phyloP scores from a whole-genome alignment of 1,140 invertebrate species.

The Drosophila burlai region DNA sequence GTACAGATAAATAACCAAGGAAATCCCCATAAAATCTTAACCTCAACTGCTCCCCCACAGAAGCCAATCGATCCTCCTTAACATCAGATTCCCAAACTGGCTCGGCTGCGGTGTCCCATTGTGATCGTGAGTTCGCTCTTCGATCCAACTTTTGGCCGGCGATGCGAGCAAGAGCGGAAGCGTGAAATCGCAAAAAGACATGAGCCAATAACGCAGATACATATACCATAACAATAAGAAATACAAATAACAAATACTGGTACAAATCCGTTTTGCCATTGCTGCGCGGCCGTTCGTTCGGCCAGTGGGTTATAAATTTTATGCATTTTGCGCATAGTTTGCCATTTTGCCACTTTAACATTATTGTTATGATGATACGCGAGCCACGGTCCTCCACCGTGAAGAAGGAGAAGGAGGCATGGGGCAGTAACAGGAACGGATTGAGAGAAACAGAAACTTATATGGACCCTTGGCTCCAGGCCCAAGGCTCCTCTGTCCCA shows the following conservation, averaged over 20 bases:
- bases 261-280: conserved; percentile 60
- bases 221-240: conserved; percentile 39
- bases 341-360: conserved; percentile 85
- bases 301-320: conserved; percentile 71
- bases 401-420: conserved; percentile 18
- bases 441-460: conserved; percentile 2
- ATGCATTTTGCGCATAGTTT: conserved; percentile 78
- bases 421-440: conserved; percentile 30
- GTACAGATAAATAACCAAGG: background rate
- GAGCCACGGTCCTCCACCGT: conserved; percentile 53
- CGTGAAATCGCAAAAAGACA: conserved; percentile 36
- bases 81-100: background rate
- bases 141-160: conserved; percentile 14
- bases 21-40: background rate
- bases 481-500: conserved; percentile 15
- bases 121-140: conserved; percentile 11
- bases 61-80: conserved; percentile 20
- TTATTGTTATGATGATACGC: conserved; percentile 85
- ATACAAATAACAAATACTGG: conserved; percentile 20
- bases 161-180: conserved; percentile 45
- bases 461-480: conserved; percentile 13
- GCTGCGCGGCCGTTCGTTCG: conserved; percentile 9
- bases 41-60: background rate
- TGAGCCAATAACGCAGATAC: conserved; percentile 57
- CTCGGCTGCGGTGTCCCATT: conserved; percentile 26